Base-by-base conservation (phyloP, 2,797 vertebrate genomes). In the Acestrorhynchus altus region DNA sequence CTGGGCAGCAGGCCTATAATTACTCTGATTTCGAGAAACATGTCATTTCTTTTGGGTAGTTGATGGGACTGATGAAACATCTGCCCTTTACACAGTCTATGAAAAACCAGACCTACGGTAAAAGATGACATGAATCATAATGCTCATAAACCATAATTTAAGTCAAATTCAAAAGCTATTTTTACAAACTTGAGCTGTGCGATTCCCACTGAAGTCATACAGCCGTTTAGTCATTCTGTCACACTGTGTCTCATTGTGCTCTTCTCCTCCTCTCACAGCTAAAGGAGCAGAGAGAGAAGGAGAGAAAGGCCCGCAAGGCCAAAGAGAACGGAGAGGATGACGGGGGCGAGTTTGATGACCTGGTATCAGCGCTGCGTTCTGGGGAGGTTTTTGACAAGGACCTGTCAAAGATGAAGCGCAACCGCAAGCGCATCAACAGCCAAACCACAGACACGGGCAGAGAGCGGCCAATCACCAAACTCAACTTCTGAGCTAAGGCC, bases 331-430 rank as follows among this genome's bases (percentile, higher is more conserved):
- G 95, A 0, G 98, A 99, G 82, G 98, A 99, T 28, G 93, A 96
- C 16, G 93, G 93, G 0, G 98, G 98, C 0, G 98, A 99, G 90
- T 99, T 99, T 0, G 98, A 99, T 0, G 98, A 99, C 89, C 91
- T 99, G 12, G 98, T 99, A 87, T 99, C 98, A 0, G 98, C 98
- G 0, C 89, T 99, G 82, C 94, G 98, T 68, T 99, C 98, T 0
- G 98, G 98, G 0, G 98, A 99, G 87, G 98, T 99, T 80, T 99
- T 99, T 0, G 98, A 99, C 92, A 99, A 99, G 89, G 98, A 99
- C 93, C 92, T 99, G 86, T 97, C 95, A 83, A 99, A 99, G 90
- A 95, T 99, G 91, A 99, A 99, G 80, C 95, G 98, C 81, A 98
- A 98, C 86, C 97, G 98, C 86, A 99, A 98, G 74, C 96, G 98